phyloP scores from a whole-genome alignment of 2,797 vertebrate species.

The Myioborus melanocephalus region DNA sequence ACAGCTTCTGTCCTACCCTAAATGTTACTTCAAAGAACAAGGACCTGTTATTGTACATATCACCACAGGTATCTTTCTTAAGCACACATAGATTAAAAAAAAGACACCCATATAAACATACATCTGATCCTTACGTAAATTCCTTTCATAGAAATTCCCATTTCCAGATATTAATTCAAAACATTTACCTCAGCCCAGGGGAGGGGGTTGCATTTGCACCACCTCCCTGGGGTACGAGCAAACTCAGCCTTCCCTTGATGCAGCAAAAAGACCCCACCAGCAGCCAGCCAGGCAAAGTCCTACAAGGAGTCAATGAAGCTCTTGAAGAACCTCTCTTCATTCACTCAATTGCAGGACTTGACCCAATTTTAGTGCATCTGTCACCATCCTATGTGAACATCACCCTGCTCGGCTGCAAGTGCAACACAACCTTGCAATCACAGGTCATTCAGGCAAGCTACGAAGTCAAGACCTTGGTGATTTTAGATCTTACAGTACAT shows the following conservation, averaged over 20 bases:
- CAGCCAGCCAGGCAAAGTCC: constrained; percentile 3
- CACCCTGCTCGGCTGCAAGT: constrained; percentile 27
- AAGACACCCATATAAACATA: not conserved
- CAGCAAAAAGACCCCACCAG: not conserved
- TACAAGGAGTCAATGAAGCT: constrained; percentile 29
- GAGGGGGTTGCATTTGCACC: not conserved
- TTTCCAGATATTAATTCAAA: not conserved
- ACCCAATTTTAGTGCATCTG: constrained; percentile 57
- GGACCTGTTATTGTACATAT: not conserved
- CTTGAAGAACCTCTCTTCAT: constrained; percentile 45
- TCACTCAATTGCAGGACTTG: constrained; percentile 47
- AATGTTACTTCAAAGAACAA: not conserved
- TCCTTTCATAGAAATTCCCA: not conserved
- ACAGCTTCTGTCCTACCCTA: not conserved
- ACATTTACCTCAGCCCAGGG: not conserved
- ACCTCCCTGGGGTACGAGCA: not conserved
- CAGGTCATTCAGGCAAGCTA: constrained; percentile 53
- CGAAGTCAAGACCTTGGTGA: constrained; percentile 43
- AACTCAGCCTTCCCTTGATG: not conserved
- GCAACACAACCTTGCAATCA: constrained; percentile 58
- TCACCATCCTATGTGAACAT: constrained; percentile 34
- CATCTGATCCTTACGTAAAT: not conserved
- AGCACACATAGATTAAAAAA: not conserved
- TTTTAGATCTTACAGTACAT: constrained; percentile 53
- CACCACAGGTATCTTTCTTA: not conserved